phyloP scores from a whole-genome alignment of 1,140 invertebrate species.

The Maniola jurtina region DNA sequence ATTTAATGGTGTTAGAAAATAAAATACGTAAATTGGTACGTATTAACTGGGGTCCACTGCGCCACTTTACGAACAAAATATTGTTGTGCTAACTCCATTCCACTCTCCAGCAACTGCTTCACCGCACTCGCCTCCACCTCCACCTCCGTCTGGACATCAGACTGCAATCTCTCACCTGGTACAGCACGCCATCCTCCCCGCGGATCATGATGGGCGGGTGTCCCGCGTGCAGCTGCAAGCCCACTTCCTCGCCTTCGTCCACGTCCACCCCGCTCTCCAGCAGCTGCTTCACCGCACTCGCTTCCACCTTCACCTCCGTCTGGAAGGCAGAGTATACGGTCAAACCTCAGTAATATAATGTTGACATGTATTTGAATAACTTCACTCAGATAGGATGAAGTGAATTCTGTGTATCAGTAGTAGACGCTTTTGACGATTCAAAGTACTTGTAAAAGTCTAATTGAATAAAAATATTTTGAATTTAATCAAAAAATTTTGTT shows the following conservation, averaged over 20 bases:
- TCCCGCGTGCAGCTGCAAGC: conserved; percentile 51
- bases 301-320: conserved; percentile 70
- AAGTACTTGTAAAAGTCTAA: too few species aligned
- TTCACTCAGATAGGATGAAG: too few species aligned
- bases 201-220: conserved; percentile 82
- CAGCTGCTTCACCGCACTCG: conserved; percentile 68
- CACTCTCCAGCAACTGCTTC: conserved; percentile 70
- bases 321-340: conserved; percentile 16
- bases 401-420: too few species aligned
- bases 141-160: conserved; percentile 54
- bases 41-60: too few species aligned
- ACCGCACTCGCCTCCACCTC: conserved; percentile 68
- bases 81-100: too few species aligned
- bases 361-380: too few species aligned
- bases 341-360: too few species aligned
- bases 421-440: too few species aligned
- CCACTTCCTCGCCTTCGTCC: conserved; percentile 58
- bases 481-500: too few species aligned
- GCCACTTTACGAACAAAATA: too few species aligned
- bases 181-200: conserved; percentile 84
- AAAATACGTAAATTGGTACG: neutral
- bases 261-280: conserved; percentile 61
- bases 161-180: conserved; percentile 65
- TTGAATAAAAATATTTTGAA: too few species aligned
- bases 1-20: neutral